phyloP scores from a whole-genome alignment of 2,113 vertebrate genomes.

The Leptodactylus fuscus region DNA sequence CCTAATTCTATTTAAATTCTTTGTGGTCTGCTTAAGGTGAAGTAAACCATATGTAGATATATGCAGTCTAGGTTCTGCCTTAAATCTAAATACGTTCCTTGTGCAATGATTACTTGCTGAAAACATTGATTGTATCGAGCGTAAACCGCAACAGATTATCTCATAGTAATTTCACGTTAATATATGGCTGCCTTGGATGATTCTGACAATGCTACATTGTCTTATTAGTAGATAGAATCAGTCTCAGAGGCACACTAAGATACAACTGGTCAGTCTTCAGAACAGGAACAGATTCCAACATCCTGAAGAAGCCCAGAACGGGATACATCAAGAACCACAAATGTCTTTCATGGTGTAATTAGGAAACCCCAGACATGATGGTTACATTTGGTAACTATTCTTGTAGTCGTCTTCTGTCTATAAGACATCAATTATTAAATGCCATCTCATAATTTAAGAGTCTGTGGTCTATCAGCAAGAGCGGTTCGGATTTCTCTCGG shows the following conservation, averaged over 20 bases:
- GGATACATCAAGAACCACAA: background rate
- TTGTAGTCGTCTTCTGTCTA: background rate
- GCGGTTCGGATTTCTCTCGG: no score
- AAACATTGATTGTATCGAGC: background rate
- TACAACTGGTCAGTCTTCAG: background rate
- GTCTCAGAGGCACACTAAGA: conserved; percentile 16
- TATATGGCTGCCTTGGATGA: conserved; percentile 17
- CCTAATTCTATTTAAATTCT: background rate
- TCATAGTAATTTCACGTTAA: background rate
- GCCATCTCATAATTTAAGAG: no score
- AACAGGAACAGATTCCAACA: conserved; percentile 5
- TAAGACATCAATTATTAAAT: background rate
- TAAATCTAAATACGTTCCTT: conserved; percentile 28
- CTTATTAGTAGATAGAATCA: conserved; percentile 8
- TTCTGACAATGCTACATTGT: conserved; percentile 18
- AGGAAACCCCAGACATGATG: background rate
- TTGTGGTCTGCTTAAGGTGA: conserved; percentile 31
- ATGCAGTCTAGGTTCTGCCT: background rate
- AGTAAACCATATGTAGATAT: conserved; percentile 32
- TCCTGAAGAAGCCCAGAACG: background rate
- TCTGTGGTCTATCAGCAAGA: no score
- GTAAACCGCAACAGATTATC: conserved; percentile 29
- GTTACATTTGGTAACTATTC: no score
- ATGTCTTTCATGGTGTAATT: background rate
- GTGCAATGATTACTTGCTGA: conserved; percentile 1